phyloP scores from a whole-genome alignment of 1,140 invertebrate genomes.

The Drosophila lacteicornis region DNA sequence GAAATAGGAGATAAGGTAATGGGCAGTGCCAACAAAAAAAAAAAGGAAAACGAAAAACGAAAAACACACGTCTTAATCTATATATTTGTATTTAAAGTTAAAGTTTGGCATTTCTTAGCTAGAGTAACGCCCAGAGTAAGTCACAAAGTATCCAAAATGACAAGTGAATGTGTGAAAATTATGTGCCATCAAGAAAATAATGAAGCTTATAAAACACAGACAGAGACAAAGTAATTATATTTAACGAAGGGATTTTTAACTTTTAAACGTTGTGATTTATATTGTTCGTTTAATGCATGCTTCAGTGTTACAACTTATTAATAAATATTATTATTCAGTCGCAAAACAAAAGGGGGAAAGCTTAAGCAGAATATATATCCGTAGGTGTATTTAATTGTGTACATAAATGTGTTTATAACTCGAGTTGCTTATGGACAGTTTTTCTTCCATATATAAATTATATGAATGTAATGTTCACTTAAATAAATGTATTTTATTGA shows the following conservation, averaged over 20 bases:
- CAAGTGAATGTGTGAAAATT: constrained; percentile 68
- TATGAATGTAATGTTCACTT: constrained; percentile 51
- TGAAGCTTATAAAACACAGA: constrained; percentile 32
- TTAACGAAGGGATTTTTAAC: constrained; percentile 57
- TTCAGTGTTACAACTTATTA: constrained; percentile 58
- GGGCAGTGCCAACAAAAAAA: constrained; percentile 26
- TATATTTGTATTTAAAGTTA: constrained; percentile 48
- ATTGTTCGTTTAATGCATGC: constrained; percentile 74
- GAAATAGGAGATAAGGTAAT: constrained; percentile 19
- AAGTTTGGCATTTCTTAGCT: constrained; percentile 49
- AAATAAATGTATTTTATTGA: constrained; percentile 79
- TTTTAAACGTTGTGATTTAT: constrained; percentile 81
- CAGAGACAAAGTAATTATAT: constrained; percentile 27
- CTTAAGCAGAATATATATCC: constrained; percentile 18
- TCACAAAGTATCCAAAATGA: constrained; percentile 42
- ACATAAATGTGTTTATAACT: constrained; percentile 40
- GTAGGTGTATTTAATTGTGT: constrained; percentile 46
- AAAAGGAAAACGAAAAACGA: constrained; percentile 23
- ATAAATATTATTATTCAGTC: constrained; percentile 52
- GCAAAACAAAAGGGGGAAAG: not conserved
- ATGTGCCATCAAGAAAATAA: constrained; percentile 74
- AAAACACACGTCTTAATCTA: constrained; percentile 43
- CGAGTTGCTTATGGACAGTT: constrained; percentile 79
- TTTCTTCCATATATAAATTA: constrained; percentile 73
- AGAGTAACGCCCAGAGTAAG: constrained; percentile 44